Base-by-base conservation (phyloP, 2,888 invertebrate species). In the Latheticus oryzae region DNA sequence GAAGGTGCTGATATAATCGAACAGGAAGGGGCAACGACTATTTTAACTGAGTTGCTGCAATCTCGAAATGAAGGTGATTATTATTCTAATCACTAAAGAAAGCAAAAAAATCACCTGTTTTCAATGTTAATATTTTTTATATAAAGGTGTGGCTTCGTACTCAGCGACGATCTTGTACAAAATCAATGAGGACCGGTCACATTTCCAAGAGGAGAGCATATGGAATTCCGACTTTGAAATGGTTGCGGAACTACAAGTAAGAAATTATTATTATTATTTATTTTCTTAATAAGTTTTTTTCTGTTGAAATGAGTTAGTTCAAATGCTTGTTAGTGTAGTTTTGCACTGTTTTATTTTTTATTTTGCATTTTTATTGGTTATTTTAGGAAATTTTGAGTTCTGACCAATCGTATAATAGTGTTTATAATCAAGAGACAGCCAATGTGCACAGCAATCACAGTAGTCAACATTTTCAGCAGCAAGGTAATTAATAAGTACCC, bases 1-100 rank as follows among this genome's bases (percentile, higher is more conserved):
- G 97, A 97, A 80, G 97, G 97, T 3, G 96, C 97, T 1, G 97
- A 97, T 76, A 90, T 95, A 84, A 97, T 97, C 61, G 97, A 97
- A 74, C 91, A 93, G 68, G 97, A 97, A 79, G 97, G 97, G 9
- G 97, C 97, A 28, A 95, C 95, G 0, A 92, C 95, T 3, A 95
- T 97, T 1, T 85, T 98, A 12, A 97, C 97, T 0, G 97, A 98
- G 76, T 81, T 98, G 50, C 82, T 98, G 65, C 97, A 98, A 81
- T 97, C 97, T 11, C 87, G 95, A 65, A 98, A 98, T 75, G 97
- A 98, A 84, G 97, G 78, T 77, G 55, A 40, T 40, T 43, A n/a
- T n/a, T n/a, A n/a, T n/a, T n/a, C n/a, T 19, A 19, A 5, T 19
- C 5, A 19, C 5, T 19, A 19, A 19, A 19, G 5, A 19, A 19